phyloP scores from a whole-genome alignment of 2,113 vertebrate species.

The Cavia aperea region DNA sequence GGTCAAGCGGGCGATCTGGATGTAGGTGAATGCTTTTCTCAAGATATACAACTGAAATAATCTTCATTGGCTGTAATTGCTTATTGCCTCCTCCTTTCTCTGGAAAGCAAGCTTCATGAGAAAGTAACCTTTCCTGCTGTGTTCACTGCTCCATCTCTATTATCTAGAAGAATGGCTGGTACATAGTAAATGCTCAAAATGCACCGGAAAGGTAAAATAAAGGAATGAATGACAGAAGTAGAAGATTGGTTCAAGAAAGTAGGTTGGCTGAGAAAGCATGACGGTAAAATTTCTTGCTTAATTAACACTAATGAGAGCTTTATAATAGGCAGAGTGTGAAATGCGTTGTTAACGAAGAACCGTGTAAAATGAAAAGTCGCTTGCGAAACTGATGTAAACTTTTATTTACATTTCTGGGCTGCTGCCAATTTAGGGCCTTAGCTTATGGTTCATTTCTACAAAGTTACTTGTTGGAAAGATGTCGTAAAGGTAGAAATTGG shows the following conservation, averaged over 20 bases:
- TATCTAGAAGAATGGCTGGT: neutral
- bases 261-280: neutral
- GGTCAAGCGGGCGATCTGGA: neutral
- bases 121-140: neutral
- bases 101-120: neutral
- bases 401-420: slow-evolving; percentile 59
- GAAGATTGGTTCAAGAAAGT: neutral
- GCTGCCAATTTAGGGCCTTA: slow-evolving; percentile 36
- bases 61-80: neutral
- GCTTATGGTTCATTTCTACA: slow-evolving; percentile 63
- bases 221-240: neutral
- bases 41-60: neutral
- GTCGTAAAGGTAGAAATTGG: slow-evolving; percentile 34
- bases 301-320: neutral
- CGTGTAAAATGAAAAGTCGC: slow-evolving; percentile 39
- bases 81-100: neutral
- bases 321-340: neutral
- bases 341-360: slow-evolving; percentile 19
- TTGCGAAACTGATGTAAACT: slow-evolving; percentile 55
- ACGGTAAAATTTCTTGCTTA: neutral
- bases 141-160: neutral
- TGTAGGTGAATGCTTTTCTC: neutral
- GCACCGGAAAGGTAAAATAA: slow-evolving; percentile 4
- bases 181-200: neutral
- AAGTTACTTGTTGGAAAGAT: slow-evolving; percentile 41